Base-by-base conservation (phyloP, 2,797 vertebrate species). In the Echeneis naucrates region DNA sequence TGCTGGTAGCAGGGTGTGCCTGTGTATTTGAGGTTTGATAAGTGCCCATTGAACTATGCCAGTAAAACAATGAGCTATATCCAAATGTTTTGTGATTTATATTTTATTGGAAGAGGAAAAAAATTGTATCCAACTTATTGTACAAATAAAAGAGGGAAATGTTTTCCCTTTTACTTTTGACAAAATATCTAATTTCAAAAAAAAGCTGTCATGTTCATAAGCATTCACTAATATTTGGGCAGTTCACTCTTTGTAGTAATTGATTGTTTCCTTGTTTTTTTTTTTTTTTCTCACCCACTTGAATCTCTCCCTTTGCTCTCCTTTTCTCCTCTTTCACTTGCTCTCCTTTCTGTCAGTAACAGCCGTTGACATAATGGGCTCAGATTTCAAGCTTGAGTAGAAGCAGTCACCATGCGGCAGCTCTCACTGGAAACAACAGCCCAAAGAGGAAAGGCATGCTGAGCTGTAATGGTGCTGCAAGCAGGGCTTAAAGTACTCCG, bases 361-460 rank as follows among this genome's bases (percentile, higher is more conserved):
- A 82, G 86, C 87, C 86, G 91, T 85, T 93, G 93, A 93, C 92
- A 93, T 89, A 93, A 93, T 92, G 90, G 91, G 87, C 87, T 91
- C 90, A 91, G 80, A 92, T 92, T 92, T 93, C 89, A 89, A 87
- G 90, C 88, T 79, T 69, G 92, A 93, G 92, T 92, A 91, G 86
- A 72, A 71, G 44, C 80, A 86, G 86, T 80, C 79, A 72, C 79
- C 71, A 61, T 32, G 64, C 73, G 23, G 81, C 68, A 66, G 69
- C 80, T 72, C 75, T 64, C 7, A 58, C 68, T 65, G 80, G 42
- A 37, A 69, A 30, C 35, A 63, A 76, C 75, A 59, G 85, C 78
- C 79, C 61, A 61, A 77, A 85, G 81, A 88, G 67, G 80, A 85
- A 83, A 86, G 83, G 82, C 87, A 84, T 83, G 79, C 75, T 77